phyloP scores from a whole-genome alignment of 2,888 invertebrate genomes.

The Carabus problematicus region DNA sequence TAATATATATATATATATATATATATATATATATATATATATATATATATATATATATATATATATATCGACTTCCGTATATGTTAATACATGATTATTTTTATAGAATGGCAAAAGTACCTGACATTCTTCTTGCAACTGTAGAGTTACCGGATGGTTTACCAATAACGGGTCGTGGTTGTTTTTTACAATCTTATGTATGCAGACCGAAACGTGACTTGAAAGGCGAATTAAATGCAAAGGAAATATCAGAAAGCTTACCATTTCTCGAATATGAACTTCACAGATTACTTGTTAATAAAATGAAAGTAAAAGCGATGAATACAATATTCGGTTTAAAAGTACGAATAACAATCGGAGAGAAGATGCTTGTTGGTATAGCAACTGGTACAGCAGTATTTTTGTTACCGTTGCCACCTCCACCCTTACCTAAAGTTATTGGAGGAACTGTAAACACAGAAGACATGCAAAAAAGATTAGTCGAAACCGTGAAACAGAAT shows the following conservation, averaged over 20 bases:
- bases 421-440: slow-evolving; percentile 74
- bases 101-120: slow-evolving; percentile 81
- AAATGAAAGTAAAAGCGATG: slow-evolving; percentile 92
- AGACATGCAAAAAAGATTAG: slow-evolving; percentile 71
- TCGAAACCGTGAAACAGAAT: slow-evolving; percentile 75
- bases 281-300: slow-evolving; percentile 88
- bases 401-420: slow-evolving; percentile 78
- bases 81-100: slow-evolving; percentile 35
- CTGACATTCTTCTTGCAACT: slow-evolving; percentile 89
- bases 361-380: slow-evolving; percentile 84
- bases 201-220: slow-evolving; percentile 80
- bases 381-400: slow-evolving; percentile 89
- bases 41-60: slow-evolving; percentile 35
- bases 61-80: slow-evolving; percentile 23
- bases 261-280: slow-evolving; percentile 97
- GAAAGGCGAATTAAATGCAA: slow-evolving; percentile 84
- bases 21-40: slow-evolving; percentile 34
- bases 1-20: slow-evolving; percentile 32
- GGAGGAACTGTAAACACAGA: slow-evolving; percentile 71
- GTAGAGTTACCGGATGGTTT: slow-evolving; percentile 83
- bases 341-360: slow-evolving; percentile 77
- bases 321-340: slow-evolving; percentile 91
- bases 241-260: slow-evolving; percentile 93
- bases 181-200: slow-evolving; percentile 76
- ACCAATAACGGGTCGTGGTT: slow-evolving; percentile 73